A percentile compares a stretch with the other conserved stretches of the same genome.
These are phyloP conservation scores for Perodicticus potto DNA, from an alignment of 2,797 vertebrate species.

Conservation along the genomic window DNA sequence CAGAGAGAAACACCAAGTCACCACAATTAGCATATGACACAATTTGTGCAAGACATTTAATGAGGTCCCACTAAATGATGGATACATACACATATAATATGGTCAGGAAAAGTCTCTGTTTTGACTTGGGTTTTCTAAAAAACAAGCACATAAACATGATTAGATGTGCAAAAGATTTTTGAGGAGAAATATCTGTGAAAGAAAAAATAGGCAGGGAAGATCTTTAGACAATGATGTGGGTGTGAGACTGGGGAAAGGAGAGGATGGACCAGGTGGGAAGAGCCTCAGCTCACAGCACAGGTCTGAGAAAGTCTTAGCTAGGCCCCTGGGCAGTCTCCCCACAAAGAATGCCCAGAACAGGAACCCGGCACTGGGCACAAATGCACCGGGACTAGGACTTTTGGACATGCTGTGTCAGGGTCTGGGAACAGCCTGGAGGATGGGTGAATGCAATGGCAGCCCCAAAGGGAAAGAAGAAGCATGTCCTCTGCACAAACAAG, in stretches of 20 bases:
- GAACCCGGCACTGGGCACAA: background rate
- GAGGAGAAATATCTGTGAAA: background rate
- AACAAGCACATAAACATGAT: background rate
- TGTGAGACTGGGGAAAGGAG: background rate
- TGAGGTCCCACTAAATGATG: background rate
- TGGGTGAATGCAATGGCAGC: rapidly evolving
- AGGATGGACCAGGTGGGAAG: background rate
- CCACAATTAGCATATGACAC: background rate
- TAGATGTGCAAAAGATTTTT: background rate
- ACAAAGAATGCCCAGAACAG: background rate
- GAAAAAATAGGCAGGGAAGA: too few relatives aligned
- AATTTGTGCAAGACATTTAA: background rate
- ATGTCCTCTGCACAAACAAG: background rate
- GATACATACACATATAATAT: background rate
- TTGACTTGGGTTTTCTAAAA: background rate
- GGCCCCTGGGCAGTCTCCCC: background rate
- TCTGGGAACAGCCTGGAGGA: background rate
- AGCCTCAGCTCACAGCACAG: background rate
- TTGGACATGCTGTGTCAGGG: background rate
- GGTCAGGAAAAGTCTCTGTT: background rate
- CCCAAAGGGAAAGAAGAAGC: background rate
- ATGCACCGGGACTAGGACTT: rapidly evolving
- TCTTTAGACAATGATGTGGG: background rate
- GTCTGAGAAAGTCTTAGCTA: background rate
- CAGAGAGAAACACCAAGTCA: background rate